Conservation (phyloP, 1,140 invertebrate species). For the Reticulitermes speratus region DNA sequence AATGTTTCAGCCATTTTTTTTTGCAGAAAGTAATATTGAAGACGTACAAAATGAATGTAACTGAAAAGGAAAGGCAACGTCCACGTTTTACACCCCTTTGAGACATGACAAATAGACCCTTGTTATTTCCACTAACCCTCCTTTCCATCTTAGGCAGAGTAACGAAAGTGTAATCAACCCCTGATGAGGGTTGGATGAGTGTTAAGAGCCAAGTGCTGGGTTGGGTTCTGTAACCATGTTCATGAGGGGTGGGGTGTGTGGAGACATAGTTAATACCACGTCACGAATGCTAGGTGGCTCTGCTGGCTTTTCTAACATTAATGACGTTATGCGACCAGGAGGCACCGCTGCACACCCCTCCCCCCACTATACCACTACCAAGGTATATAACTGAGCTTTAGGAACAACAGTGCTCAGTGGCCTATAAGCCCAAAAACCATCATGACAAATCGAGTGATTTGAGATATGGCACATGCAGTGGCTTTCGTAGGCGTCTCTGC, state of each 20-base stretch:
- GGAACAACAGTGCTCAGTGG: not conserved
- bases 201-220: not conserved
- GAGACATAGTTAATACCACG: not conserved
- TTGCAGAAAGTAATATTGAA: not conserved
- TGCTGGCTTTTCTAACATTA: constrained; percentile 4
- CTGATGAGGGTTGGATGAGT: constrained; percentile 1
- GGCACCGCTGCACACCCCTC: not conserved
- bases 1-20: not conserved
- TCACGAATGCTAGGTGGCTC: not conserved
- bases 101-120: not conserved
- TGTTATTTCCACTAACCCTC: not conserved
- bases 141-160: not conserved
- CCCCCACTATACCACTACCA: not conserved
- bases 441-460: not conserved
- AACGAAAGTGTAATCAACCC: constrained; percentile 13
- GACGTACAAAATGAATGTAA: not conserved
- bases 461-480: not conserved
- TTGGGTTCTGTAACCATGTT: not conserved
- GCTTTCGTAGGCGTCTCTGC: too few species aligned
- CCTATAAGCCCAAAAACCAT: not conserved
- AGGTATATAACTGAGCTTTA: not conserved
- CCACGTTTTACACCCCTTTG: not conserved
- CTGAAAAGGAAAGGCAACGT: not conserved
- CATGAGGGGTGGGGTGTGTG: not conserved
- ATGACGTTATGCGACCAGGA: not conserved